Evolutionary conservation across 2,113 vertebrate genomes (phyloP).

Genomic region (Rattus rattus): DNA sequence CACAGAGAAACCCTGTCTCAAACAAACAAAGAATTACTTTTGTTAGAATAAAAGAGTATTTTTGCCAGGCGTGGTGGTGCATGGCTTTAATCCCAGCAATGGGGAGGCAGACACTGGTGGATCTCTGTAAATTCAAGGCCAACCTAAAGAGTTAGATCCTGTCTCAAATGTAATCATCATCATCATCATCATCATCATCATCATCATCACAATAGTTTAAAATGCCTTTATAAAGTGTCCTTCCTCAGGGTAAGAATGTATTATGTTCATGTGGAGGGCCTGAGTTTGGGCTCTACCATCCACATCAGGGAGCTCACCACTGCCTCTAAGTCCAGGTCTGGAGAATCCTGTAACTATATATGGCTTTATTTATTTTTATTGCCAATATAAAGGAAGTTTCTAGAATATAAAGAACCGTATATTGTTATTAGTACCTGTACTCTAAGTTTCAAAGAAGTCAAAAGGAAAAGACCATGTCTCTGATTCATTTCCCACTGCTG

Average conservation of each 20-base stretch:
- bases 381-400: slow-evolving; percentile 1
- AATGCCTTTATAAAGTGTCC: background rate
- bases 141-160: background rate
- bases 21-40: background rate
- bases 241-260: background rate
- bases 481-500: slow-evolving; percentile 12
- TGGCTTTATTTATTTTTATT: slow-evolving; percentile 19
- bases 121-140: background rate
- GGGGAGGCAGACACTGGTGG: background rate
- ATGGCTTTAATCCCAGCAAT: background rate
- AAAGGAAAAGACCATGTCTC: slow-evolving; percentile 3
- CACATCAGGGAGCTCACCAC: background rate
- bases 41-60: background rate
- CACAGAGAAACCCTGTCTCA: background rate
- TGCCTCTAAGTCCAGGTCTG: background rate
- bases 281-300: background rate
- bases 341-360: background rate
- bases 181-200: no score
- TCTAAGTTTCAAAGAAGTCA: slow-evolving; percentile 41
- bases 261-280: background rate
- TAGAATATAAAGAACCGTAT: slow-evolving; percentile 41
- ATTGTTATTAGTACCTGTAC: background rate
- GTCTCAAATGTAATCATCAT: background rate
- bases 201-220: slow-evolving; percentile 42
- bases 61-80: background rate